Conservation (phyloP, 1,140 invertebrate species). For the Magallana gigas region DNA sequence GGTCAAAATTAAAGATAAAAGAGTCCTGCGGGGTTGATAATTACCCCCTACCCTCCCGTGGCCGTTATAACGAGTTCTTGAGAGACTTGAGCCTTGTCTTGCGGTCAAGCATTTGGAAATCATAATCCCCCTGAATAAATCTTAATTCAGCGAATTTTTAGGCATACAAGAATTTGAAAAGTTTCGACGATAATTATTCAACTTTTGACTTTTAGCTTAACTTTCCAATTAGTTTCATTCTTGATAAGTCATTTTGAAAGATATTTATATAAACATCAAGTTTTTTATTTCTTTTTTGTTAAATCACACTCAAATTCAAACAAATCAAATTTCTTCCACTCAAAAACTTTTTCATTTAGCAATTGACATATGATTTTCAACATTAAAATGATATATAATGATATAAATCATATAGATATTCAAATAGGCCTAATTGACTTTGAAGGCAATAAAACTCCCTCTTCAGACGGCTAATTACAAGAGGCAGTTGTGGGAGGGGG, state of each 20-base stretch:
- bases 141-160: background rate
- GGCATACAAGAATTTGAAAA: background rate
- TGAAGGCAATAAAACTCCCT: conserved; percentile 3
- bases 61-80: background rate
- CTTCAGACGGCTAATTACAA: background rate
- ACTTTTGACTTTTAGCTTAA: background rate
- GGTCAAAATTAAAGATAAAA: conserved; percentile 44
- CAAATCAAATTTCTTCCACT: no score
- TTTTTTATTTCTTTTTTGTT: background rate
- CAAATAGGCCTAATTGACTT: background rate
- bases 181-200: background rate
- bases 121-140: background rate
- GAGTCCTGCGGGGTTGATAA: conserved; percentile 1
- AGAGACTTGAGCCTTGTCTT: conserved; percentile 8
- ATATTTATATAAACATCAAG: background rate
- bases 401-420: background rate
- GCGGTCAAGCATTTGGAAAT: conserved; percentile 31
- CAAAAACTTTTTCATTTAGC: no score
- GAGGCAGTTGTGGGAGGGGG: conserved; percentile 13
- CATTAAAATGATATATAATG: no score
- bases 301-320: no score
- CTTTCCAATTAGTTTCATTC: background rate
- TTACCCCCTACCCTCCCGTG: background rate
- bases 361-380: no score
- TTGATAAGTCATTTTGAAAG: background rate